Base-by-base conservation (phyloP, 2,797 vertebrate species). In the Astyanax mexicanus region DNA sequence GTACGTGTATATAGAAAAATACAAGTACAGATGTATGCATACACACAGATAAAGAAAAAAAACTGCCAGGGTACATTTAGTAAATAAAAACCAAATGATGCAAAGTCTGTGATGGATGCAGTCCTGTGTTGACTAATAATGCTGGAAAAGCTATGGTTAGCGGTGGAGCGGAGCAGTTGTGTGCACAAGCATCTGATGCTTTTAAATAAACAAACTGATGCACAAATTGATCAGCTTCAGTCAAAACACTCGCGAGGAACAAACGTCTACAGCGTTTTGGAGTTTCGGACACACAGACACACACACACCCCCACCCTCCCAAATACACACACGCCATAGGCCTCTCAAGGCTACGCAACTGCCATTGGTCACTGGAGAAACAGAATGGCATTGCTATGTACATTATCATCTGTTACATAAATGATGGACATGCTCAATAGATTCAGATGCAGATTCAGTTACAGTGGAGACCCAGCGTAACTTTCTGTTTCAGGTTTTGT, bases 341-440 rank as follows among this genome's bases (percentile, higher is more conserved):
- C 81, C 85, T 88, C 79, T 83, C 88, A 85, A 87, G 88, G 85
- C 85, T 80, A 90, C 87, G 89, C 87, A 91, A 77, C 87, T 85
- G 91, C 88, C 88, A 89, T 83, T 84, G 86, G 86, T 92, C 86
- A 89, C 90, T 88, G 91, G 91, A 84, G 85, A 85, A 86, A 87
- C 84, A 89, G 89, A 85, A 90, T 87, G 89, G 81, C 81, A 70
- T 86, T 83, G 88, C 91, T 92, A 90, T 92, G 90, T 92, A 93
- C 91, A 93, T 88, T n/a, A 76, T 89, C 86, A 90, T 81, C 77
- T 62, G 74, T 84, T 86, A 90, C 88, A 86, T 85, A 87, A n/a
- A 90, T 84, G 89, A 90, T 89, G 87, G 90, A 90, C 90, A 90
- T 91, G 93, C 91, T 89, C 86, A 88, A 89, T 85, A 77, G 78